Evolutionary conservation across 2,797 vertebrate genomes (phyloP), one percentile per base, ranked within the genome.

Genomic region (Acrossocheilus fasciatus): DNA sequence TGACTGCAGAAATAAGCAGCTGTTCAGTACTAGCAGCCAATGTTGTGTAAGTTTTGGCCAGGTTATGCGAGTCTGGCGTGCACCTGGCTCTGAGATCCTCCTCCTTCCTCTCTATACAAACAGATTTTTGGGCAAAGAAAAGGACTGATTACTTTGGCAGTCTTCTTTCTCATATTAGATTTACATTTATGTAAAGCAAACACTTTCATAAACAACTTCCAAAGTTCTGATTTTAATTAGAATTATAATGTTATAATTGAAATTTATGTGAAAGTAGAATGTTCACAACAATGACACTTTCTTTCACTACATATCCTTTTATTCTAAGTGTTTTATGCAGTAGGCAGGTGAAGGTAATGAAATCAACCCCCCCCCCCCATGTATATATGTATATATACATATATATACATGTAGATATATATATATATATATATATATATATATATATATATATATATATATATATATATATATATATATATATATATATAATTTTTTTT

Each of bases 91-190:
- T 18, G 57, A 68, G 26, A 66, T 36, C 26, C 12, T 43, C 5
- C 20, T 41, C 23, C 18, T 52, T 47, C 18, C 17, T 34, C 26
- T 74, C n/a, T 59, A 8, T 73, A 9, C 52, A 59, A 59, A 83
- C 69, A 62, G 17, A 39, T 26, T 70, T 81, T 17, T n/a, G 30
- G 45, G 30, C n/a, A n/a, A 68, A 81, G 64, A 23, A 34, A 50
- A 81, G 45, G 20, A 69, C 30, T 52, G 64, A 81, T 81, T 81
- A 45, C 45, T 68, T 81, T 81, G 79, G 43, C 43, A 81, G 41
- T 52, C 17, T 2, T 34, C 45, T 81, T 70, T 81, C 45, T 54
- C 18, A 52, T 39, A 52, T 82, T 69, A n/a, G 45, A 36, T 39
- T 82, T 81, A 81, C 64, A 39, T 81, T 70, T 36, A 26, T 69